A percentile compares a stretch with the other conserved stretches of the same genome.
These are phyloP conservation scores for Ostrea edulis DNA, from an alignment of 1,140 invertebrate species.

Conservation along the genomic window DNA sequence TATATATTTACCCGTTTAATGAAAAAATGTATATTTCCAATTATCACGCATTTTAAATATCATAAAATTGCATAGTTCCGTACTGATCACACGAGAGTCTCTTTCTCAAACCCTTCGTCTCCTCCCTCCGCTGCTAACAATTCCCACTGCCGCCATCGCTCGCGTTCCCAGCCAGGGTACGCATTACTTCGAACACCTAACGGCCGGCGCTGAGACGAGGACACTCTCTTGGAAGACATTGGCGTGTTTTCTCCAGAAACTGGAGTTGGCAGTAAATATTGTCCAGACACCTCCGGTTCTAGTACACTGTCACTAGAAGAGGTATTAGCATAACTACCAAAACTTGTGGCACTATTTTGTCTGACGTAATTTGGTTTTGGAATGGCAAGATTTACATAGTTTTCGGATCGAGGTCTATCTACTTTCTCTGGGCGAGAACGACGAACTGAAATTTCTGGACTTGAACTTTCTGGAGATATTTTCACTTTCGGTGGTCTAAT, in stretches of 20 bases:
- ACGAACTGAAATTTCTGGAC: conserved; percentile 59
- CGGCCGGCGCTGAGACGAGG: conserved; percentile 55
- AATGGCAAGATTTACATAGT: conserved; percentile 65
- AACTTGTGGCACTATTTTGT: conserved; percentile 65
- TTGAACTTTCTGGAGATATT: conserved; percentile 56
- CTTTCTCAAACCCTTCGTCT: conserved; percentile 70
- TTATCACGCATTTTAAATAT: conserved; percentile 14
- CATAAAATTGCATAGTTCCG: not conserved
- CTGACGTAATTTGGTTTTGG: conserved; percentile 65
- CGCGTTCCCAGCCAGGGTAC: conserved; percentile 60
- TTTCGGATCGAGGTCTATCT: conserved; percentile 63
- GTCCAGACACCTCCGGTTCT: conserved; percentile 60
- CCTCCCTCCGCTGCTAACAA: conserved; percentile 54
- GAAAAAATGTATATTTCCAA: conserved; percentile 27
- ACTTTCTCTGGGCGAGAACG: conserved; percentile 43
- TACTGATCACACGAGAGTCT: conserved; percentile 57
- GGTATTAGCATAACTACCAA: conserved; percentile 60
- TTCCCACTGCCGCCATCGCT: conserved; percentile 62
- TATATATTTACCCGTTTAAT: conserved; percentile 38
- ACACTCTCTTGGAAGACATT: conserved; percentile 32
- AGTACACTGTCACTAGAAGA: conserved; percentile 59
- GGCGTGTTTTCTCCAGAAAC: conserved; percentile 48
- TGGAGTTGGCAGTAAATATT: conserved; percentile 61
- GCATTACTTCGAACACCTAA: conserved; percentile 42
- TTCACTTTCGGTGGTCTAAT: conserved; percentile 60